phyloP scores from a whole-genome alignment of 2,113 vertebrate species.

The Eolophus roseicapilla region DNA sequence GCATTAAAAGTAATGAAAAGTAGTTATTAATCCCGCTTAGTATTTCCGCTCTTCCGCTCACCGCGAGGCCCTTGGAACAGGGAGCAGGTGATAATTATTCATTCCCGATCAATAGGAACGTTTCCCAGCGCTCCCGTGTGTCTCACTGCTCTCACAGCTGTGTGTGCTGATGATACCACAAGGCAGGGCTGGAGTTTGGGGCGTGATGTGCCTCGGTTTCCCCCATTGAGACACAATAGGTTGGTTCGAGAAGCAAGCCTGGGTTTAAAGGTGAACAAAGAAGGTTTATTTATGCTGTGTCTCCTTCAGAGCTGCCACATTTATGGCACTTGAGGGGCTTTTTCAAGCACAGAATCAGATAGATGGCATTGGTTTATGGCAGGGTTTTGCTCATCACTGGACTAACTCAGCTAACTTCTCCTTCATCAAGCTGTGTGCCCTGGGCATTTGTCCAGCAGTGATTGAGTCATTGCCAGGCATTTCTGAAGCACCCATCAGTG shows the following conservation, averaged over 20 bases:
- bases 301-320: not conserved
- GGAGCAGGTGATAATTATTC: slow-evolving; percentile 73
- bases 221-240: fast-evolving
- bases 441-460: not conserved
- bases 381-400: not conserved
- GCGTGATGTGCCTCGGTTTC: not conserved
- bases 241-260: not conserved
- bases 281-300: not conserved
- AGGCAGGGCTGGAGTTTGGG: not conserved
- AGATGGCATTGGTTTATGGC: not conserved
- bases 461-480: fast-evolving
- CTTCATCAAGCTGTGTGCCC: not conserved
- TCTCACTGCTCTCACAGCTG: not conserved
- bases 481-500: not conserved
- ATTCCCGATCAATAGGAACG: slow-evolving; percentile 73
- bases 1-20: slow-evolving; percentile 82
- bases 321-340: not conserved
- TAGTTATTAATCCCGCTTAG: slow-evolving; percentile 78
- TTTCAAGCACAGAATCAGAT: not conserved
- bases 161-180: not conserved
- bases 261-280: not conserved
- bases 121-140: slow-evolving; percentile 50
- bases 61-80: slow-evolving; percentile 56
- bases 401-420: not conserved
- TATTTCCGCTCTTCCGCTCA: slow-evolving; percentile 70